These are phyloP conservation scores for Drosophila insularis DNA, from an alignment of 1,140 invertebrate genomes.

Conservation along the genomic window DNA sequence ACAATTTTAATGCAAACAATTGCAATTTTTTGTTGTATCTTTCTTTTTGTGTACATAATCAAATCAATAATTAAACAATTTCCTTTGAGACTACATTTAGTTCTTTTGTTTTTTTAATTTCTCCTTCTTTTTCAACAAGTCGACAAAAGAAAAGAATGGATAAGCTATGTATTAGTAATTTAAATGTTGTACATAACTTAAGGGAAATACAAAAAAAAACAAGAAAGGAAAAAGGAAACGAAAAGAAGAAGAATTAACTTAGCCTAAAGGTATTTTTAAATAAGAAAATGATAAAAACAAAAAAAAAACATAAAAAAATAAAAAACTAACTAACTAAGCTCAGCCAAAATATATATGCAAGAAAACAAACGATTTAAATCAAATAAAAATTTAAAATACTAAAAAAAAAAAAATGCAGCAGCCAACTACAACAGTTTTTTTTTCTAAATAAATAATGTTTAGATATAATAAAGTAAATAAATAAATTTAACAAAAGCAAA, in stretches of 20 bases:
- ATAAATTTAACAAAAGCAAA: conserved; percentile 20
- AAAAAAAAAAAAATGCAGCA: conserved; percentile 17
- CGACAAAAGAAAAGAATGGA: conserved; percentile 30
- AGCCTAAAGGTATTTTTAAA: conserved; percentile 70
- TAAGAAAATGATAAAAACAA: conserved; percentile 21
- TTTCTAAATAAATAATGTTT: conserved; percentile 51
- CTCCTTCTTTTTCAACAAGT: neutral
- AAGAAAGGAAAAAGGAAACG: conserved; percentile 33
- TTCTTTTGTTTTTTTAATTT: neutral
- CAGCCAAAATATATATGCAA: conserved; percentile 45
- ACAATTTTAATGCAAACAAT: conserved; percentile 11
- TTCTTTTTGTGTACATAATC: conserved; percentile 3
- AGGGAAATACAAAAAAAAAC: conserved; percentile 13
- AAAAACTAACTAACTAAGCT: conserved; percentile 51
- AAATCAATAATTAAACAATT: neutral
- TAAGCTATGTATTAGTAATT: conserved; percentile 66
- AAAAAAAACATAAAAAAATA: conserved; percentile 31
- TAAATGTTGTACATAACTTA: conserved; percentile 75
- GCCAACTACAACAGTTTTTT: conserved; percentile 33
- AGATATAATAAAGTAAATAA: conserved; percentile 43
- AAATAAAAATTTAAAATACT: conserved; percentile 33
- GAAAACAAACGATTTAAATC: conserved; percentile 37
- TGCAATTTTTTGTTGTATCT: neutral
- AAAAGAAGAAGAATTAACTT: conserved; percentile 33
- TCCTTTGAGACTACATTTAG: neutral